Percentiles rank a stretch among this genome's conserved stretches.
Conservation (phyloP, 2,113 vertebrate genomes). For the Cavia aperea region DNA sequence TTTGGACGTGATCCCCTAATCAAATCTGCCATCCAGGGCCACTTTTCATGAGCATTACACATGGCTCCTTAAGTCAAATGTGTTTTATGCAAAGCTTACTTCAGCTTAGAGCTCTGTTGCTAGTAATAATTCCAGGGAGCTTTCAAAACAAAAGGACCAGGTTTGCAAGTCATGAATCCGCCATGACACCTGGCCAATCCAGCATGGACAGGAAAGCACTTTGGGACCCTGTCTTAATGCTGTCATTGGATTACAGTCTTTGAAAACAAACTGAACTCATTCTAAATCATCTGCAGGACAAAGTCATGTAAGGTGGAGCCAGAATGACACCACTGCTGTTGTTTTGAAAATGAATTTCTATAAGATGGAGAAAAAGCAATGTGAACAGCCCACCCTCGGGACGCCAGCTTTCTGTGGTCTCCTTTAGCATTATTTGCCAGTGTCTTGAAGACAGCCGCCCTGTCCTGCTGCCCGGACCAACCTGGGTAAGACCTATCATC, state of each 20-base stretch:
- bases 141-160: constrained; percentile 70
- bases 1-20: neutral
- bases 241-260: constrained; percentile 45
- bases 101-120: constrained; percentile 58
- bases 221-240: constrained; percentile 52
- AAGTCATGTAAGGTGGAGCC: constrained; percentile 70
- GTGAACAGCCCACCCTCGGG: neutral
- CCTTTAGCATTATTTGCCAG: constrained; percentile 14
- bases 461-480: rapidly evolving
- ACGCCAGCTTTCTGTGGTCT: constrained; percentile 5
- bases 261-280: constrained; percentile 74
- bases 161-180: constrained; percentile 77
- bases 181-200: constrained; percentile 64
- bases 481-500: neutral
- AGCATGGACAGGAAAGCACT: constrained; percentile 62
- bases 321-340: constrained; percentile 63
- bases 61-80: constrained; percentile 45
- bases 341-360: constrained; percentile 59
- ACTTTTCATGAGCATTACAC: constrained; percentile 52
- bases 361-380: constrained; percentile 43
- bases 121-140: constrained; percentile 71
- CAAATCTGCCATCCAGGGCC: constrained; percentile 37
- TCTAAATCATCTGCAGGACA: constrained; percentile 66
- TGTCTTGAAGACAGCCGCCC: neutral
- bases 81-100: constrained; percentile 64